Percentiles rank a stretch among this genome's conserved stretches.
These are phyloP conservation scores for Polypedilum pembai DNA, from an alignment of 1,140 invertebrate species.

Conservation along the genomic window DNA sequence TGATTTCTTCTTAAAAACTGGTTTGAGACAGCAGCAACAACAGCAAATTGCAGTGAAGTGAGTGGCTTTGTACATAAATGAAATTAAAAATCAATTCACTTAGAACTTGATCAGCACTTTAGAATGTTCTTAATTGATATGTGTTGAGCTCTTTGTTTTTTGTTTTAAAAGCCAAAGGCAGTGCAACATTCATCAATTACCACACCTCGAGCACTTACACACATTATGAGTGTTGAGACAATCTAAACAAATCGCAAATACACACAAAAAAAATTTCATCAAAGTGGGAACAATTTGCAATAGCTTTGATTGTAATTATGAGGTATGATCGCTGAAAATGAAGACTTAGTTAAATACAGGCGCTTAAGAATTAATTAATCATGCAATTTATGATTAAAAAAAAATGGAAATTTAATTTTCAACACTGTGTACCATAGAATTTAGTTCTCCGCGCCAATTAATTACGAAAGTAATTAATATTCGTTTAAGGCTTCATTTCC, in stretches of 20 bases:
- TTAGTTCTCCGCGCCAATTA: too few species aligned
- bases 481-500: too few species aligned
- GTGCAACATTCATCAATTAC: slow-evolving; percentile 10
- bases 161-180: neutral
- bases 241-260: neutral
- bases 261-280: neutral
- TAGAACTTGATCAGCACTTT: neutral
- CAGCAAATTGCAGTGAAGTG: neutral
- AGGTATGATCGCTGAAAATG: too few species aligned
- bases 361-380: slow-evolving; percentile 9
- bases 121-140: neutral
- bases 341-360: neutral
- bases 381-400: neutral
- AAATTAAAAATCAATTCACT: neutral
- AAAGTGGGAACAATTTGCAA: neutral
- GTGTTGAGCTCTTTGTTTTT: too few species aligned
- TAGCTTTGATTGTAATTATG: neutral
- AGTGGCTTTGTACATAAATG: neutral
- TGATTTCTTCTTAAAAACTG: slow-evolving; percentile 6
- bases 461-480: too few species aligned
- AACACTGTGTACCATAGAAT: too few species aligned
- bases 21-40: neutral
- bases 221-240: neutral
- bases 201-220: neutral
- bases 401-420: too few species aligned